A percentile compares a stretch with the other conserved stretches of the same genome.
These are phyloP conservation scores for Notechis scutatus DNA, from an alignment of 2,113 vertebrate genomes.

Conservation along the genomic window DNA sequence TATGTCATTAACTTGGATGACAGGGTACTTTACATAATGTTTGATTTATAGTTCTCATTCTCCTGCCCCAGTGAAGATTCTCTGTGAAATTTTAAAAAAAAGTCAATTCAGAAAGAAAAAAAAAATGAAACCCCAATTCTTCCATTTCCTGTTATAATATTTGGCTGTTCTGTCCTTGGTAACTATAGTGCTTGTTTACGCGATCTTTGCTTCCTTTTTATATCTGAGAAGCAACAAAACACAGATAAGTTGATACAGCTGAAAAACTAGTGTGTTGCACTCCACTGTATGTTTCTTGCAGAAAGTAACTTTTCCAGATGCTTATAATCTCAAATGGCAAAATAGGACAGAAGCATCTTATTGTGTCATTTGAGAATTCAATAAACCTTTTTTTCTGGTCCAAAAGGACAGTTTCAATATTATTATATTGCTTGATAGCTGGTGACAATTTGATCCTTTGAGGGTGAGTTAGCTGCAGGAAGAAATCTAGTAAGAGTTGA, in stretches of 20 bases:
- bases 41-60: background rate
- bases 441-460: background rate
- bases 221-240: background rate
- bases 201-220: background rate
- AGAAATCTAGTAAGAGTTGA: too few relatives aligned
- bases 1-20: background rate
- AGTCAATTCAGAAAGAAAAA: background rate
- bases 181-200: background rate
- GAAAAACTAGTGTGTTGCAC: background rate
- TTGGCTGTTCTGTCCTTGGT: background rate
- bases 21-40: background rate
- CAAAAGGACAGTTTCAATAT: background rate
- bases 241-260: background rate
- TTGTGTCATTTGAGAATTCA: background rate
- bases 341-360: background rate
- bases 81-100: background rate
- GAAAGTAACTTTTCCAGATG: background rate
- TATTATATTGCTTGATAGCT: background rate
- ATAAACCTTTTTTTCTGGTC: background rate
- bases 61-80: background rate
- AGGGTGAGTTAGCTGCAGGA: background rate
- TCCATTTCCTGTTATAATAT: background rate
- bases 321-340: background rate
- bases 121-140: background rate
- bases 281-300: conserved; percentile 8